Base-by-base conservation (phyloP, 2,113 vertebrate species). In the Seriola rivoliana region DNA sequence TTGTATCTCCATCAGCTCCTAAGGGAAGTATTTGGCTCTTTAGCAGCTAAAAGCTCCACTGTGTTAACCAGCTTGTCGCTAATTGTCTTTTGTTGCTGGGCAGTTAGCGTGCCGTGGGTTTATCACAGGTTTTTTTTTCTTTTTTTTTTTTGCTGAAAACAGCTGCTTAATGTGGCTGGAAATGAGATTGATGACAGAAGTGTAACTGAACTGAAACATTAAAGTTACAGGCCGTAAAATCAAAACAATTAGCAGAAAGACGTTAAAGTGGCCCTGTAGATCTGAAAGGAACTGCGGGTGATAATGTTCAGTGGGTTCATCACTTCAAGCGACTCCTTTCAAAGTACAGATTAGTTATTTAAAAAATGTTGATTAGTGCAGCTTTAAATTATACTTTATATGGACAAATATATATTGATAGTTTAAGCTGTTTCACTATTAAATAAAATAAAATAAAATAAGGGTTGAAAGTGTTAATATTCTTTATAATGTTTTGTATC, bases 31-130 rank as follows among this genome's bases (percentile, higher is more conserved):
- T 50, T 12, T 54, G 7, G 12, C 50, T 80, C 46, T 80, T 64
- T 23, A 72, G 68, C 78, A 54, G 55, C 70, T 58, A 63, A 85
- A 79, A 75, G 32, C 14, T 55, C 25, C 44, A 21, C 44, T 58
- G 65, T 52, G 38, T 65, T 67, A 40, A 59, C 44, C 34, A 44
- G 44, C 23, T 29, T 55, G 55, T 68, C 19, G 16, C 42, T 36
- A 29, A 44, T 21, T 76, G 62, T 50, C 32, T n/a, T 46, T 75
- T 75, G 54, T 57, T 64, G 50, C n/a, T 58, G 23, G 11, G 55
- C 23, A 57, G 55, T 23, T 25, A 57, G 55, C 29, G 23, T 29
- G 17, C 25, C 29, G 25, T 16, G 1, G 54, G 54, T 23, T 55
- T 23, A 55, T 55, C 10, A 12, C 9, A 23, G 4, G 9, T 55